A percentile compares a stretch with the other conserved stretches of the same genome.
Conservation (phyloP, 2,888 invertebrate species). For the Hoplodrina ambigua region DNA sequence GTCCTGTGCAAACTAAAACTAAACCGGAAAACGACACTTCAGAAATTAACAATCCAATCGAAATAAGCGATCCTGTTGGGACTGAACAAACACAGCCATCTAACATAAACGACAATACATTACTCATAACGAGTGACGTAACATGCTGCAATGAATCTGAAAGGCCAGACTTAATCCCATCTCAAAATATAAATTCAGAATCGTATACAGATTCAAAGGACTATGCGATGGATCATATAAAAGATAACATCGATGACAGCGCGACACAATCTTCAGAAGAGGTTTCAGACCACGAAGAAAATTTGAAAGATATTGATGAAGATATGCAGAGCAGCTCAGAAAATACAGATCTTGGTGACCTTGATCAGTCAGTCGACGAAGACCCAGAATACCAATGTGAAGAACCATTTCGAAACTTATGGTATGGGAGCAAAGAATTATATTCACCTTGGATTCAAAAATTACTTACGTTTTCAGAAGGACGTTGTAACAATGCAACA, state of each 20-base stretch:
- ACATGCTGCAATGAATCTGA: constrained; percentile 1
- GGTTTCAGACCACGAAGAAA: constrained; percentile 10
- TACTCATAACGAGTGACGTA: constrained; percentile 14
- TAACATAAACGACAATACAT: constrained; percentile 1
- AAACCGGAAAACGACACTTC: neutral
- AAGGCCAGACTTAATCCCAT: constrained; percentile 6
- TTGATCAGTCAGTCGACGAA: constrained; percentile 1
- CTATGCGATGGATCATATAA: neutral
- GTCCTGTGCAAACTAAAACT: neutral
- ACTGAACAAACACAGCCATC: constrained; percentile 8
- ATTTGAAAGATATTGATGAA: constrained; percentile 24
- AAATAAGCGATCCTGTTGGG: neutral
- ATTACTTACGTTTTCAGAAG: constrained; percentile 72
- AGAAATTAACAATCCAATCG: constrained; percentile 6
- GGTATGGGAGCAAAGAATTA: constrained; percentile 73
- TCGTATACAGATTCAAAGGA: neutral
- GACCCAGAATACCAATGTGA: neutral
- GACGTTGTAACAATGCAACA: constrained; percentile 47
- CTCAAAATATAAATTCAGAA: neutral
- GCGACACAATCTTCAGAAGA: constrained; percentile 19
- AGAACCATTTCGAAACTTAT: constrained; percentile 9
- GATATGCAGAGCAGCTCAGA: neutral
- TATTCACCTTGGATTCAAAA: constrained; percentile 83
- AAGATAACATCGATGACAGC: constrained; percentile 1
- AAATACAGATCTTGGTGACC: constrained; percentile 8